These are phyloP conservation scores for Corythaeola cristata DNA, from an alignment of 2,113 vertebrate genomes.

Conservation along the genomic window DNA sequence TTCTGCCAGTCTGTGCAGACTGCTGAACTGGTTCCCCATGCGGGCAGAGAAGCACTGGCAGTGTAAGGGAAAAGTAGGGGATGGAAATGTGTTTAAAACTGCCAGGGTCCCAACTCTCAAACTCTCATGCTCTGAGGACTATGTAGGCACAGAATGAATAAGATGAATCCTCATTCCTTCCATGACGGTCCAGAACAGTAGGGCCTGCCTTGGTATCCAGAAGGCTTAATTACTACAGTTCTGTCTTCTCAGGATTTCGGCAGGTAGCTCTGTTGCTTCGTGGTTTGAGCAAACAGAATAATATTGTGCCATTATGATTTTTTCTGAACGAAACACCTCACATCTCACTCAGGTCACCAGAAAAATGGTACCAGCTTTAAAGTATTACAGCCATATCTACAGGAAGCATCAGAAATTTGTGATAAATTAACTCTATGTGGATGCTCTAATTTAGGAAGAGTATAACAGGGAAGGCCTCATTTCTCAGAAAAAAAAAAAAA, in stretches of 20 bases:
- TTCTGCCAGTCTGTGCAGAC: not conserved
- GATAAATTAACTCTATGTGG: not conserved
- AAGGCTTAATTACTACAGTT: not conserved
- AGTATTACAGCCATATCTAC: not conserved
- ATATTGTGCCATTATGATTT: not conserved
- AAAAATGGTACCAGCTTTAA: not conserved
- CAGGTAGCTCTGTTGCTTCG: not conserved
- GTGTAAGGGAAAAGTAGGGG: not conserved
- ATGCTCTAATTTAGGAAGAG: not conserved
- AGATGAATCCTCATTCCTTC: not conserved
- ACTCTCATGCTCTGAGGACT: not conserved
- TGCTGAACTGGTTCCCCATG: not conserved
- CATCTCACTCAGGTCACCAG: not conserved
- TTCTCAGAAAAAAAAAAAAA: not conserved
- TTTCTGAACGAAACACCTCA: not conserved
- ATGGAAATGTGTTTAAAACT: not conserved
- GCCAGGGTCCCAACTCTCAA: not conserved
- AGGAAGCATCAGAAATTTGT: not conserved
- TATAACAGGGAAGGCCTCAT: not conserved
- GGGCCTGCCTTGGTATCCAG: not conserved
- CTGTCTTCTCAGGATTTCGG: not conserved
- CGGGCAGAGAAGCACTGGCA: not conserved
- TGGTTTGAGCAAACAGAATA: not conserved
- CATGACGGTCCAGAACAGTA: not conserved
- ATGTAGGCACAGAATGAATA: accelerated